Evolutionary conservation across 2,888 invertebrate genomes (phyloP), one percentile per base, ranked within the genome.

Genomic region (Chydorus sphaericus): DNA sequence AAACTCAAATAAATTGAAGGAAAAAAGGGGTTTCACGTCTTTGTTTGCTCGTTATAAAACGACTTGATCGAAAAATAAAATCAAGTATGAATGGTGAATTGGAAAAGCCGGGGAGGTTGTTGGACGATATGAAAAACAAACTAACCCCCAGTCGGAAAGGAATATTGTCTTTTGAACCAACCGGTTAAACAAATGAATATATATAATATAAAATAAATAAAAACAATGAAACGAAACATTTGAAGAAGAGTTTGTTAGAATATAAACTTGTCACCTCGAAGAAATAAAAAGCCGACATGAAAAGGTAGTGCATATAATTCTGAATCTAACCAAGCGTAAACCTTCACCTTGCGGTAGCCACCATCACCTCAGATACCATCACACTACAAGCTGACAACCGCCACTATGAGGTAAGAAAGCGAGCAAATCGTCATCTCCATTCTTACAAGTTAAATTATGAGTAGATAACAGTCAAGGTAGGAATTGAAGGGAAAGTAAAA

Each of bases 231-330:
- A 38, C 33, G 16, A 11, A 39, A 52, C 28, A 44, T 23, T 26
- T 30, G 23, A 16, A 50, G 11, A 57, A 58, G 14, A 56, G 37
- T n/a, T n/a, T n/a, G n/a, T n/a, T n/a, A n/a, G 37, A 36, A 55
- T 23, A 38, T 57, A 57, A 52, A 55, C 54, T 54, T 56, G 51
- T 55, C 55, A 14, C 20, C 18, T 48, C 54, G 33, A 55, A 37
- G 48, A 59, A 57, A 51, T 30, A 28, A 31, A 30, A 51, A 31
- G 18, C 5, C 14, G 31, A 30, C 11, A 6, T 20, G 20, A 51
- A 11, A 33, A 30, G 31, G n/a, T 6, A 51, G 7, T 29, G 31
- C 18, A 16, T 28, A 23, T 44, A 18, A 16, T 23, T 23, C 4
- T 31, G 31, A 18, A 44, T n/a, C 11, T 44, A 20, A 44, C 18